These are phyloP conservation scores for Chydorus sphaericus DNA, from an alignment of 2,888 invertebrate genomes.

Conservation along the genomic window DNA sequence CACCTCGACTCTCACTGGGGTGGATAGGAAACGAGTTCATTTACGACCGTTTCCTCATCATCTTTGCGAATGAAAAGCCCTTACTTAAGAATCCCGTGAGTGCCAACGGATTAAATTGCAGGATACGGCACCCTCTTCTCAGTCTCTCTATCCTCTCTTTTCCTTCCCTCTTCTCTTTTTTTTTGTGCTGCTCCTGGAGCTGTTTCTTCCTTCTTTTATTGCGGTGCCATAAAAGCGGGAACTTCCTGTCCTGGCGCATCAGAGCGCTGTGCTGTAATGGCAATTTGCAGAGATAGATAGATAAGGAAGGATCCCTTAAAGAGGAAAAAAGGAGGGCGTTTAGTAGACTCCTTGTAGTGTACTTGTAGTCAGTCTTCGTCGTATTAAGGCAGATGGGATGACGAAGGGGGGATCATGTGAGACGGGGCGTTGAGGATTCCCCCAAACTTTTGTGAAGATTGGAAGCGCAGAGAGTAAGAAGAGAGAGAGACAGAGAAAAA, in stretches of 20 bases:
- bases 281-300: slow-evolving; percentile 1
- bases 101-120: slow-evolving; percentile 3
- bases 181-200: background rate
- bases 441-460: background rate
- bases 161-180: background rate
- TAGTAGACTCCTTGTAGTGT: too few species aligned
- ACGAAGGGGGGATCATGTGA: too few species aligned
- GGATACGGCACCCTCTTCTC: background rate
- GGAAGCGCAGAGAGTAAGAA: background rate
- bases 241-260: slow-evolving; percentile 5
- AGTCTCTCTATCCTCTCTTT: background rate
- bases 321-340: background rate
- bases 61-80: slow-evolving; percentile 4
- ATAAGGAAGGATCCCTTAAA: background rate
- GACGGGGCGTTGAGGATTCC: too few species aligned
- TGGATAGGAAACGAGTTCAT: background rate
- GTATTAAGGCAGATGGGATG: too few species aligned
- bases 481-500: too few species aligned
- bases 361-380: too few species aligned
- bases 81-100: slow-evolving; percentile 4
- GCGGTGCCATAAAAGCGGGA: background rate
- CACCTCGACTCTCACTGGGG: too few species aligned
- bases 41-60: slow-evolving; percentile 6
- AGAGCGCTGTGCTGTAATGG: slow-evolving; percentile 6
- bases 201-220: background rate